These are phyloP conservation scores for Biston stratarius DNA, from an alignment of 2,888 invertebrate species.

Conservation along the genomic window DNA sequence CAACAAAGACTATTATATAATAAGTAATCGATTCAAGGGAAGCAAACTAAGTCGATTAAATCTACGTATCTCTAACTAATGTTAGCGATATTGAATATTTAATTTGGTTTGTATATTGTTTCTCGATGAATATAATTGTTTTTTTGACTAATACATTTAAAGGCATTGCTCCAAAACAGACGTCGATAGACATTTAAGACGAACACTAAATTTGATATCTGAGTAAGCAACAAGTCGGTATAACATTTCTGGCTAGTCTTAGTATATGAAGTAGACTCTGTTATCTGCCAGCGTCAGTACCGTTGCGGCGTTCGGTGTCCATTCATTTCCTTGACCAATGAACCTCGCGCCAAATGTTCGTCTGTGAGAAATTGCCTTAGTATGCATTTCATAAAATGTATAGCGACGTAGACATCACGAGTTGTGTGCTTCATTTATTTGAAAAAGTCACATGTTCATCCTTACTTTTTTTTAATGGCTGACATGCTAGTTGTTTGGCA, in stretches of 20 bases:
- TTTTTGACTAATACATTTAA: too few species aligned
- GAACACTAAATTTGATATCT: neutral
- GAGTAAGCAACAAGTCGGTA: neutral
- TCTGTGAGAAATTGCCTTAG: slow-evolving; percentile 17
- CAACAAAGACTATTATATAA: slow-evolving; percentile 3
- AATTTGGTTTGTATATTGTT: too few species aligned
- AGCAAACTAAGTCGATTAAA: slow-evolving; percentile 25
- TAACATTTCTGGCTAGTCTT: neutral
- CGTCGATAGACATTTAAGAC: neutral
- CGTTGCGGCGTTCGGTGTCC: slow-evolving; percentile 8
- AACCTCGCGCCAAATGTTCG: slow-evolving; percentile 30
- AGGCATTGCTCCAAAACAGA: neutral
- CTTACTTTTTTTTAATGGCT: too few species aligned
- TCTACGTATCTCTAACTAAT: slow-evolving; percentile 27
- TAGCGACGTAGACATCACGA: neutral
- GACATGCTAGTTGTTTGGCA: too few species aligned
- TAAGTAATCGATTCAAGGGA: slow-evolving; percentile 20
- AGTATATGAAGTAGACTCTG: neutral
- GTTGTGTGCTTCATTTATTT: neutral
- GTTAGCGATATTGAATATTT: too few species aligned
- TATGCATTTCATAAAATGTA: neutral
- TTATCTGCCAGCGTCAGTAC: slow-evolving; percentile 22
- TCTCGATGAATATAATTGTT: too few species aligned
- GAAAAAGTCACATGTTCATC: too few species aligned
- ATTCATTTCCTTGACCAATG: slow-evolving; percentile 31